Evolutionary conservation across 2,888 invertebrate genomes (phyloP), one percentile per base, ranked within the genome.

Genomic region (Agapetus fuscipes): DNA sequence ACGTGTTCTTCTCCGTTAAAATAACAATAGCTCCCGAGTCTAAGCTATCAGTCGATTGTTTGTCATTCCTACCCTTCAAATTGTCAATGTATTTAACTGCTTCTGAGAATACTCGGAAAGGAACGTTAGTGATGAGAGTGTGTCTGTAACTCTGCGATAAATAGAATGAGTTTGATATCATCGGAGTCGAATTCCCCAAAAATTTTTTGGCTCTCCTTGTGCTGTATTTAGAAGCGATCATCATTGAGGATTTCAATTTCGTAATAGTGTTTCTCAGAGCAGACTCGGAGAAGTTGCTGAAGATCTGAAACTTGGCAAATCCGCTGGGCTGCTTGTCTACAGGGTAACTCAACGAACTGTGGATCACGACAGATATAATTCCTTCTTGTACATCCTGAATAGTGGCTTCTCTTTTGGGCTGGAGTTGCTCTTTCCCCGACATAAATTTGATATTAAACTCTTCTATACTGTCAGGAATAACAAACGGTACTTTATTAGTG

Each of bases 241-340:
- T 45, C 16, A 43, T 41, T 1, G 34, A 36, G 12, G 36, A 34
- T 30, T 37, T 45, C 26, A 83, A 69, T 50, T 76, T 71, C 3
- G 60, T 57, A 51, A 83, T 72, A 0, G 79, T 78, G 1, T 63
- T 61, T 34, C 74, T 62, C 3, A 87, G 58, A 3, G 79, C 53
- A 16, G 64, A 61, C 48, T 86, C 83, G 0, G 80, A 73, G 57
- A 79, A 87, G 47, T 77, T 77, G 49, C 80, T 79, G 52, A 83
- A 83, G 11, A 84, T 72, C 52, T 75, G 74, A 50, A 78, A 81
- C 43, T 85, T 62, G 48, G 24, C 29, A 15, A 31, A 17, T 2
- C 17, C 25, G 10, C 27, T 17, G 14, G 17, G 15, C 17, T 30
- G 28, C 12, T 78, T 76, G 49, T 81, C 78, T 40, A 71, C 64